These are phyloP conservation scores for Fabriciana adippe DNA, from an alignment of 2,888 invertebrate species.

Conservation along the genomic window DNA sequence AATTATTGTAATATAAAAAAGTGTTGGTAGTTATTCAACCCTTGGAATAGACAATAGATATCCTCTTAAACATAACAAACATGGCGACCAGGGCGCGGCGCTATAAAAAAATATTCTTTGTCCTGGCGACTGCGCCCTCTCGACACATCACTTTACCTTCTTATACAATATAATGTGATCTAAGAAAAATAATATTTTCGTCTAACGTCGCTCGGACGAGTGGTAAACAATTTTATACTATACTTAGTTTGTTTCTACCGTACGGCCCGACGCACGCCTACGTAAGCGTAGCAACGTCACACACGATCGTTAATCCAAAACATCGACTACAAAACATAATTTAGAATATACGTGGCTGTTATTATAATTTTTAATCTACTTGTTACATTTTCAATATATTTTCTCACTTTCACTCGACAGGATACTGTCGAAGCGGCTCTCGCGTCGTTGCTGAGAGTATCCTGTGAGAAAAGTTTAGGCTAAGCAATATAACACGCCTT, in stretches of 20 bases:
- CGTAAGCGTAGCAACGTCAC: conserved; percentile 15
- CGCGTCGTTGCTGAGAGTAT: conserved; percentile 29
- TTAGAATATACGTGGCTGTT: conserved; percentile 64
- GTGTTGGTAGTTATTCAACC: conserved; percentile 81
- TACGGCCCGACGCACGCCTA: conserved; percentile 23
- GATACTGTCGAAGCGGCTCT: conserved; percentile 50
- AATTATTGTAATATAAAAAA: conserved; percentile 84
- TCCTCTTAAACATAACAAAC: conserved; percentile 82
- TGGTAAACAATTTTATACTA: conserved; percentile 81
- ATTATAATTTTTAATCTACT: conserved; percentile 42
- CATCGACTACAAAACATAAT: conserved; percentile 76
- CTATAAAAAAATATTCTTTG: conserved; percentile 77
- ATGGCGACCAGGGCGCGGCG: conserved; percentile 53
- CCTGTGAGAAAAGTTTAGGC: conserved; percentile 38
- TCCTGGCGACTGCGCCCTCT: conserved; percentile 47
- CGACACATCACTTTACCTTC: conserved; percentile 71
- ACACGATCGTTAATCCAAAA: conserved; percentile 47
- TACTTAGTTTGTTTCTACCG: conserved; percentile 72
- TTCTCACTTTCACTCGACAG: conserved; percentile 61
- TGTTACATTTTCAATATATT: conserved; percentile 33
- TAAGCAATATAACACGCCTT: conserved; percentile 39
- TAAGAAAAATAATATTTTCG: conserved; percentile 83
- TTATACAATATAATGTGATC: conserved; percentile 82
- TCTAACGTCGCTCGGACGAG: conserved; percentile 72
- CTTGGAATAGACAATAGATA: conserved; percentile 83